phyloP scores from a whole-genome alignment of 2,797 vertebrate species.

The Podarcis lilfordi region DNA sequence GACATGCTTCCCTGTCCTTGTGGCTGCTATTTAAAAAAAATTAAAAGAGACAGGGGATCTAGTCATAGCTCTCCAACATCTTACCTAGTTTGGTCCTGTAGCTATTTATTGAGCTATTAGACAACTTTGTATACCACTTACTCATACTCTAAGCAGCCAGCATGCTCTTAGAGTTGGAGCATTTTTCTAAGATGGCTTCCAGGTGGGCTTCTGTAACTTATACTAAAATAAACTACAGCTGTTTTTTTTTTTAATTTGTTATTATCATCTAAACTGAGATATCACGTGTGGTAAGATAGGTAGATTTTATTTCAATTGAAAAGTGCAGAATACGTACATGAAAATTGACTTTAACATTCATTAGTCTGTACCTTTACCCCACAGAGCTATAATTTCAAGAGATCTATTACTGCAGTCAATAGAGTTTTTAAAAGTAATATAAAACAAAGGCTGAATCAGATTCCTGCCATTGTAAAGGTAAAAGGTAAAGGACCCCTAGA shows the following conservation, averaged over 20 bases:
- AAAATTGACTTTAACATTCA: not conserved
- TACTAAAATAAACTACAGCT: not conserved
- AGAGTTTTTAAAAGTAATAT: not conserved
- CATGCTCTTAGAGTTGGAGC: not conserved
- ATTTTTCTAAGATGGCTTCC: not conserved
- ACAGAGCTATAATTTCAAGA: not conserved
- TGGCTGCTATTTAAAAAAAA: not conserved
- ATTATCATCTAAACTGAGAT: not conserved
- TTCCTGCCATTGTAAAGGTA: not conserved
- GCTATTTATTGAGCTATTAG: too few species aligned
- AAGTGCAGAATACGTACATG: too few species aligned
- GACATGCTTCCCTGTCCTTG: not conserved
- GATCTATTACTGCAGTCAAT: too few species aligned
- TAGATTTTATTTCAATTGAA: not conserved
- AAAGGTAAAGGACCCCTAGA: too few species aligned
- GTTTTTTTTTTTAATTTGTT: not conserved
- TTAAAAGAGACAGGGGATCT: not conserved
- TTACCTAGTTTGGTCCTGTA: not conserved
- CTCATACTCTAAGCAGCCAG: not conserved
- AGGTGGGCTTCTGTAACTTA: not conserved
- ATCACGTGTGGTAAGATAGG: not conserved
- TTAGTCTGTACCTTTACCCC: not conserved
- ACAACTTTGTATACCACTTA: too few species aligned
- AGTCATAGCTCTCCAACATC: too few species aligned
- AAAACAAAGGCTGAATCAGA: not conserved